phyloP scores from a whole-genome alignment of 2,113 vertebrate species.

The Corythoichthys intestinalis region DNA sequence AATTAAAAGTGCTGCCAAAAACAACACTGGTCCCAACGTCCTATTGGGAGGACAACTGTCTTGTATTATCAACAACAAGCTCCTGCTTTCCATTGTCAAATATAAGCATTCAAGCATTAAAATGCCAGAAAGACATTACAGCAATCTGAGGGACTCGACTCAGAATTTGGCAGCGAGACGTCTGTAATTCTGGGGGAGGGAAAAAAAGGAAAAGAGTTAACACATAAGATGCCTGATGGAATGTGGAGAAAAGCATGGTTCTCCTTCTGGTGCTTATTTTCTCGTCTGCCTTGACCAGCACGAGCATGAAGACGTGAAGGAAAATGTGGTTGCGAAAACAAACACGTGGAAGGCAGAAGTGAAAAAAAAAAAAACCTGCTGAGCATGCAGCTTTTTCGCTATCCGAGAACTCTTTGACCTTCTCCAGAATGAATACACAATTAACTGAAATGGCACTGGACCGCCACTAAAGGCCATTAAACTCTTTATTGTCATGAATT shows the following conservation, averaged over 20 bases:
- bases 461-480: not conserved
- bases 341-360: conserved; percentile 22
- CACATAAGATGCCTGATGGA: conserved; percentile 18
- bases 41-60: conserved; percentile 45
- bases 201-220: conserved; percentile 59
- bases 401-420: not conserved
- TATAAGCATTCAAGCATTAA: not conserved
- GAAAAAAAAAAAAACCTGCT: conserved; percentile 30
- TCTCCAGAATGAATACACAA: not conserved
- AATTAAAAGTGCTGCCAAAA: too few relatives aligned
- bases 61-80: conserved; percentile 55
- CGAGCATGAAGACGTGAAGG: not conserved
- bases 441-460: not conserved
- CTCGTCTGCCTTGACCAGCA: not conserved
- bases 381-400: not conserved
- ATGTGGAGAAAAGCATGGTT: not conserved
- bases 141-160: conserved; percentile 62
- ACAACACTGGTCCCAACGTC: not conserved
- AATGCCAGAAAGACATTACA: conserved; percentile 65
- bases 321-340: conserved; percentile 5
- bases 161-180: conserved; percentile 60
- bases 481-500: not conserved
- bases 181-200: conserved; percentile 69
- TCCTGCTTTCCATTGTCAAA: not conserved
- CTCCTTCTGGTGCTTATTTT: not conserved